Base-by-base conservation (phyloP, 1,140 invertebrate genomes). In the Nephila pilipes region DNA sequence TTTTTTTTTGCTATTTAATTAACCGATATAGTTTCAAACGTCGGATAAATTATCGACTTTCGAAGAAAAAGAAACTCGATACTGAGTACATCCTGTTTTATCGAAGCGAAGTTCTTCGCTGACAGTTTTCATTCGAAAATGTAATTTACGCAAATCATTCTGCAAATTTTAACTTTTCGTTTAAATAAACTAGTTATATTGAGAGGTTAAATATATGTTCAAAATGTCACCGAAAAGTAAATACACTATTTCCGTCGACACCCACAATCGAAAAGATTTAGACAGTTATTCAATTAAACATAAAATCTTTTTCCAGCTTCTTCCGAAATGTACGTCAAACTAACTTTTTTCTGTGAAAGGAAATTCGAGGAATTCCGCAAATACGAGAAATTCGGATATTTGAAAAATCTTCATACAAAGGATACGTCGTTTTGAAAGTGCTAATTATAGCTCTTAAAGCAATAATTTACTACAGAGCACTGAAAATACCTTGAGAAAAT, bases 251-350 rank as follows among this genome's bases (percentile, higher is more conserved):
- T 18, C 18, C 14, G 29, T 32, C 29, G 69, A 75, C 69, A 75
- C 29, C 6, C 32, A 6, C 69, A 18, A 18, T 36, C 32, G 69
- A 32, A 75, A 75, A 36, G 69, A 46, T 32, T 75, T 75, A 29
- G 69, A 75, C 69, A 75, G 69, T 75, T 36, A 75, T 75, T 75
- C 29, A 75, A 75, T 75, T 75, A 75, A 32, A 2, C 14, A 32
- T 29, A 36, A 75, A 75, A 75, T 36, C 32, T 75, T 32, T 29
- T 0, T 14, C 14, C 65, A 32, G 32, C 29, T 75, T 36, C 29
- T 75, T 75, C 16, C 2, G 69, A 75, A 75, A 75, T 14, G 29
- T 10, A 46, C 29, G 25, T 75, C 29, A 20, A 32, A 36, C 69
- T 75, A 16, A 3, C 1, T 75, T 18, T 75, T 75, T 75, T 75